Conservation (phyloP, 2,797 vertebrate genomes). For the Jordanella pulchra region DNA sequence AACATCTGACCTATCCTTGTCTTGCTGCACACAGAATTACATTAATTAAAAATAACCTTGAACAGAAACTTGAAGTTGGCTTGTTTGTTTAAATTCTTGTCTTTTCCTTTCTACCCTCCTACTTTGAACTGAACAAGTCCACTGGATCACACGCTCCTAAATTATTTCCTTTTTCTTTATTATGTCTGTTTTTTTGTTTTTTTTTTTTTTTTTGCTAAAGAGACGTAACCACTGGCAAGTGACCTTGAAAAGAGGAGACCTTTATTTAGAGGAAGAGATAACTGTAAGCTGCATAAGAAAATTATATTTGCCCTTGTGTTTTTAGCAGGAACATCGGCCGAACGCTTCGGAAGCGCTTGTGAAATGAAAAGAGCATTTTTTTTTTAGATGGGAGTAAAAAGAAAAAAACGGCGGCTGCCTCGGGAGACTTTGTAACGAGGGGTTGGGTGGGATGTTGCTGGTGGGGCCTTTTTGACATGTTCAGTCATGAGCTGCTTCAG, state of each 20-base stretch:
- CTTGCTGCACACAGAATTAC: constrained; percentile 12
- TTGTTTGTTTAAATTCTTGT: neutral
- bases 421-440: constrained; percentile 58
- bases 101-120: constrained; percentile 7
- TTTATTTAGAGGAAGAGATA: neutral
- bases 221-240: constrained; percentile 5
- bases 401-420: constrained; percentile 30
- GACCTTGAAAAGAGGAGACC: neutral
- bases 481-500: constrained; percentile 49
- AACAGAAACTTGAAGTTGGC: constrained; percentile 14
- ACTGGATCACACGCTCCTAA: constrained; percentile 40
- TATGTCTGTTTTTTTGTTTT: neutral
- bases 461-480: constrained; percentile 56
- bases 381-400: neutral
- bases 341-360: constrained; percentile 30
- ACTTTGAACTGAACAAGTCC: too few relatives aligned
- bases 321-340: constrained; percentile 28
- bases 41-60: constrained; percentile 24
- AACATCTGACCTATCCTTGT: constrained; percentile 29
- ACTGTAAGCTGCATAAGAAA: constrained; percentile 23
- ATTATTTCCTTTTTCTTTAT: constrained; percentile 27
- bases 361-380: constrained; percentile 47
- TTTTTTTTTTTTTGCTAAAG: constrained; percentile 10
- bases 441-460: constrained; percentile 11
- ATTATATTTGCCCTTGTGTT: constrained; percentile 40